Conservation (phyloP, 2,797 vertebrate species). For the Brachymystax lenok region DNA sequence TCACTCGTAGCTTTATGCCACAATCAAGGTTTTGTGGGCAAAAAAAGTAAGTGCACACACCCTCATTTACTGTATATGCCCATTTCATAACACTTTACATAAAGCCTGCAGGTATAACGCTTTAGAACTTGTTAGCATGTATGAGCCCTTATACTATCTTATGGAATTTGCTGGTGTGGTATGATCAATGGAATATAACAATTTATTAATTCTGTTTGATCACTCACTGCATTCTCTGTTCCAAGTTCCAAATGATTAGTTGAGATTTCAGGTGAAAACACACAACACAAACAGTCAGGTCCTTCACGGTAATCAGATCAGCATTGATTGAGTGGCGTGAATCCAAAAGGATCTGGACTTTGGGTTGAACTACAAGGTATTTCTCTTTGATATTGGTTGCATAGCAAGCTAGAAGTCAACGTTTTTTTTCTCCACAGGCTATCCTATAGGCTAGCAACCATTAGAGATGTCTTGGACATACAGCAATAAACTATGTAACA, state of each 20-base stretch:
- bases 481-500: background rate
- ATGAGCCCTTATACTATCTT: background rate
- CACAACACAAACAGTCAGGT: constrained; percentile 4
- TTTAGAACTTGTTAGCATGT: background rate
- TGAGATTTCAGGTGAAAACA: constrained; percentile 6
- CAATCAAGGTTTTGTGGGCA: background rate
- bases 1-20: background rate
- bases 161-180: background rate
- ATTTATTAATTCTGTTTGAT: constrained; percentile 8
- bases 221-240: background rate
- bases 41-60: background rate
- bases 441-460: background rate
- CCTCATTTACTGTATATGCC: background rate
- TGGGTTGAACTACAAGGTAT: constrained; percentile 5
- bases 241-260: constrained; percentile 4
- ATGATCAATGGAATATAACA: background rate
- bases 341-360: constrained; percentile 9
- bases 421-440: background rate
- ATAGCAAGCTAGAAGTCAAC: background rate
- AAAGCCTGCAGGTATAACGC: background rate
- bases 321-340: constrained; percentile 4
- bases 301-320: background rate
- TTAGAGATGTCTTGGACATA: background rate
- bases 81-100: background rate
- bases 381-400: background rate